phyloP scores from a whole-genome alignment of 2,797 vertebrate genomes.

The Rhinatrema bivittatum region DNA sequence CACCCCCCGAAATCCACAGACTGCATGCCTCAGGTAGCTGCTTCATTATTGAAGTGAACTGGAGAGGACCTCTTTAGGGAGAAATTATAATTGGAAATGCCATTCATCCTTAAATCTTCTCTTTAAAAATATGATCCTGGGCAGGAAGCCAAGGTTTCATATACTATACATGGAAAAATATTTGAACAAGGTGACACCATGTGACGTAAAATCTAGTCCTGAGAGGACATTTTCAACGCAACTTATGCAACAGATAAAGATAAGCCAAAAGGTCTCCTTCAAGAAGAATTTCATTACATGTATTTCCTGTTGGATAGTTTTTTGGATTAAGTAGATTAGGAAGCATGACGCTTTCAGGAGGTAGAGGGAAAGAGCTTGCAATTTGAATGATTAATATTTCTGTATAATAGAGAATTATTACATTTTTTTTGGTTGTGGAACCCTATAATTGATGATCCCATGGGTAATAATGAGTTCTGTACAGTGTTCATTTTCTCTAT shows the following conservation, averaged over 20 bases:
- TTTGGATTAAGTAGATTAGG: too few relatives aligned
- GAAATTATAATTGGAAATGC: conserved; percentile 47
- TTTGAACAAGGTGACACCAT: conserved; percentile 24
- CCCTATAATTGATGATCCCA: too few relatives aligned
- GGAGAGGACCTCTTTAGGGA: conserved; percentile 39
- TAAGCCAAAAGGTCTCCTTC: neutral
- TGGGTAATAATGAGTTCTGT: too few relatives aligned
- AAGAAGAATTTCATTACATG: conserved; percentile 2
- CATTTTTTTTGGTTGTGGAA: too few relatives aligned
- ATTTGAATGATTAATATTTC: too few relatives aligned
- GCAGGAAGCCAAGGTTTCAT: conserved; percentile 35
- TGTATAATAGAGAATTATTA: too few relatives aligned
- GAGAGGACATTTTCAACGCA: conserved; percentile 28
- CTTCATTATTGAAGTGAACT: conserved; percentile 26
- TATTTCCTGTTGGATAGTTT: too few relatives aligned
- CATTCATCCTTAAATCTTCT: conserved; percentile 45
- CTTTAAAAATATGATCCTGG: conserved; percentile 30
- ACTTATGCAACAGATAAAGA: conserved; percentile 5
- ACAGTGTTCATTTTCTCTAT: too few relatives aligned
- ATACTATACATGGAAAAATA: conserved; percentile 36
- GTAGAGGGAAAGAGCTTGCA: too few relatives aligned
- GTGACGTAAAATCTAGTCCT: conserved; percentile 35
- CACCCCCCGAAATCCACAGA: conserved; percentile 25
- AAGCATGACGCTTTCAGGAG: too few relatives aligned
- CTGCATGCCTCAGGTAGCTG: conserved; percentile 10